These are phyloP conservation scores for Aphrophora alni DNA, from an alignment of 2,888 invertebrate genomes.

Conservation along the genomic window DNA sequence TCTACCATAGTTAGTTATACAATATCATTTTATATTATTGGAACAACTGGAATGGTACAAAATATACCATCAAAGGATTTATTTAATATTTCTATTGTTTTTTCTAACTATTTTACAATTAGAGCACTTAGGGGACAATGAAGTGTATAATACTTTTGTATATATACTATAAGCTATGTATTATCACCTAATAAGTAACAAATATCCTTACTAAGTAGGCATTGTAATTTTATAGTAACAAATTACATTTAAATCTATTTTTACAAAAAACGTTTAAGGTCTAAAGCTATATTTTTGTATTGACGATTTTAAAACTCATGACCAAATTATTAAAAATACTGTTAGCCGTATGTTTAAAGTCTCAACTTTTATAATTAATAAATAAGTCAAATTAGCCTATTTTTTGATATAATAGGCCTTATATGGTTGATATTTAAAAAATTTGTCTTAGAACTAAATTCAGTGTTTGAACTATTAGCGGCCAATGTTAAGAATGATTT, in stretches of 20 bases:
- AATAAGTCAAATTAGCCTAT: too few relatives aligned
- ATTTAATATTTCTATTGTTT: constrained; percentile 47
- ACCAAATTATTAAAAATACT: not conserved
- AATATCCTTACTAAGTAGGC: too few relatives aligned
- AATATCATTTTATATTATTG: constrained; percentile 46
- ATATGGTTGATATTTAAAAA: too few relatives aligned
- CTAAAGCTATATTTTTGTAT: not conserved
- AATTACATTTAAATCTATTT: not conserved
- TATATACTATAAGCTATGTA: too few relatives aligned
- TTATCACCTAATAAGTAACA: too few relatives aligned
- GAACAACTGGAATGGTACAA: constrained; percentile 46
- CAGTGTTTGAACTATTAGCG: too few relatives aligned
- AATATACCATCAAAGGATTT: constrained; percentile 47
- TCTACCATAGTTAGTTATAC: constrained; percentile 46
- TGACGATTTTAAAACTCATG: not conserved
- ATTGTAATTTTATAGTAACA: not conserved
- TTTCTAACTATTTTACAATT: constrained; percentile 48
- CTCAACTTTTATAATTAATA: too few relatives aligned
- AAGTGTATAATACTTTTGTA: too few relatives aligned
- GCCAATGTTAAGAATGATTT: too few relatives aligned
- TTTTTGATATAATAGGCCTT: too few relatives aligned
- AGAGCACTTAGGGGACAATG: constrained; percentile 41
- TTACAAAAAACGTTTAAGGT: not conserved
- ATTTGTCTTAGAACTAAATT: too few relatives aligned
- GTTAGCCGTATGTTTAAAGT: too few relatives aligned